Evolutionary conservation across 2,888 invertebrate genomes (phyloP).

Genomic region (Rotaria macrura): DNA sequence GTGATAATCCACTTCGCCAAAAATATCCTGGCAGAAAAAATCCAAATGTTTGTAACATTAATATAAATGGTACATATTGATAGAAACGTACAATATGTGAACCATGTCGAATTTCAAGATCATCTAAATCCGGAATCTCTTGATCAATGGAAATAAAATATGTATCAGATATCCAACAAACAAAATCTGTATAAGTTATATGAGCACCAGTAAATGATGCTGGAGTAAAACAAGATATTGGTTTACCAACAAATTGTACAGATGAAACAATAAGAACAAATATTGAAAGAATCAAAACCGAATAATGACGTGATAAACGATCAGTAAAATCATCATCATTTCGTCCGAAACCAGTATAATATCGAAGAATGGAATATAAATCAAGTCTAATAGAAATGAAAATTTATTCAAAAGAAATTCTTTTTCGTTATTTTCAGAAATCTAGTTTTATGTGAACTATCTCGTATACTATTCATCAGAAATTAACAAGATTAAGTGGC

Average conservation of each 20-base stretch:
- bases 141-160: conserved; percentile 29
- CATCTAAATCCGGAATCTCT: neutral
- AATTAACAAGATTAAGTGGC: neutral
- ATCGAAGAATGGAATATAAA: neutral
- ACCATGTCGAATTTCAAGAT: conserved; percentile 2
- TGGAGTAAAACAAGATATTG: conserved; percentile 29
- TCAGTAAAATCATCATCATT: conserved; percentile 32
- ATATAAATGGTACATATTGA: conserved; percentile 33
- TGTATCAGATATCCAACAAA: conserved; percentile 31
- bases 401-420: neutral
- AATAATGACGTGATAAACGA: conserved; percentile 25
- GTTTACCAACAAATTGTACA: conserved; percentile 28
- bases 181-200: conserved; percentile 26
- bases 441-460: neutral
- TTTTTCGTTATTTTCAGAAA: no score
- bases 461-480: neutral
- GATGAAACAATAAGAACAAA: conserved; percentile 23
- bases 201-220: conserved; percentile 26
- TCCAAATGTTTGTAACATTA: conserved; percentile 23
- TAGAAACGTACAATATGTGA: conserved; percentile 23
- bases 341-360: conserved; percentile 7
- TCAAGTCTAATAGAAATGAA: neutral
- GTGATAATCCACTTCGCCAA: neutral
- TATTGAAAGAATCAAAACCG: conserved; percentile 19
- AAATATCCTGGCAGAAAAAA: conserved; percentile 21